phyloP scores from a whole-genome alignment of 2,113 vertebrate species.

The Oncorhynchus tshawytscha region DNA sequence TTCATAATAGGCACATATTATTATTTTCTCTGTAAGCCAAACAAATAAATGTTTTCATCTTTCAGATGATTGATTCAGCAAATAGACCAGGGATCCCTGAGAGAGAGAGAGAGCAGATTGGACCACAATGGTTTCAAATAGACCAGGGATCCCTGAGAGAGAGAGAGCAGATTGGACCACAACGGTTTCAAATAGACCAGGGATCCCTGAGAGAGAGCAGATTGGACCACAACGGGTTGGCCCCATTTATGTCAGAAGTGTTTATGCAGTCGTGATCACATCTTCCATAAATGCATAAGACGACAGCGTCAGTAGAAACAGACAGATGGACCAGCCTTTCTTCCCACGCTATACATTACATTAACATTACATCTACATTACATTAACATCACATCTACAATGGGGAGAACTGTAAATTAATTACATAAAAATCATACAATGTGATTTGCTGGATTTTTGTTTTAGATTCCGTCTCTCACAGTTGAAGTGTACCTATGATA shows the following conservation, averaged over 20 bases:
- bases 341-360: slow-evolving; percentile 37
- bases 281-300: slow-evolving; percentile 8
- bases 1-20: slow-evolving; percentile 52
- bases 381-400: neutral
- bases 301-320: slow-evolving; percentile 32
- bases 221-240: slow-evolving; percentile 52
- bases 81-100: slow-evolving; percentile 30
- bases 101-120: no score
- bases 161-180: no score
- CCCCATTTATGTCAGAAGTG: slow-evolving; percentile 48
- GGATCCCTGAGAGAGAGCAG: no score
- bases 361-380: slow-evolving; percentile 30
- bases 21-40: slow-evolving; percentile 36
- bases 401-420: no score
- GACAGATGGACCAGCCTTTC: slow-evolving; percentile 47
- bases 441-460: no score
- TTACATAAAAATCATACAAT: no score
- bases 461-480: no score
- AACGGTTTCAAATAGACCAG: no score
- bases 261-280: no score
- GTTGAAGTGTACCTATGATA: no score
- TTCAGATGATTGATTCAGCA: slow-evolving; percentile 52
- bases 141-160: slow-evolving; percentile 22
- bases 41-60: slow-evolving; percentile 62
- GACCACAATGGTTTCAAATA: slow-evolving; percentile 25